Conservation (phyloP, 1,140 invertebrate species). For the Mylabris phalerata region DNA sequence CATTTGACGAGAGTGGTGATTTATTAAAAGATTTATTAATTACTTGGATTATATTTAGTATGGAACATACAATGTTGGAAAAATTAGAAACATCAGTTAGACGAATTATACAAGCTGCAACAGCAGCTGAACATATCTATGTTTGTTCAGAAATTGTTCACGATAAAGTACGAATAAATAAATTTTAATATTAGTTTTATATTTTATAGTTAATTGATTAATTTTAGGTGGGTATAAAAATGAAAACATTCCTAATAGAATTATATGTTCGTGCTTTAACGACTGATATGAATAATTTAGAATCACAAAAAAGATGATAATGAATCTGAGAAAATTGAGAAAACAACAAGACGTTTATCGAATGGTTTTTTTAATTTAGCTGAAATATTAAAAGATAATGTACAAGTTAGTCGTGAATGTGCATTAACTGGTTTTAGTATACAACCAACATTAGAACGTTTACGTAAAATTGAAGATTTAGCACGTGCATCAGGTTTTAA, state of each 20-base stretch:
- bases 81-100: slow-evolving; percentile 23
- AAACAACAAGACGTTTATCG: slow-evolving; percentile 49
- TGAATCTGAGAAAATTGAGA: slow-evolving; percentile 47
- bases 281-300: slow-evolving; percentile 68
- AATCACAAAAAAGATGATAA: slow-evolving; percentile 55
- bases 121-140: slow-evolving; percentile 35
- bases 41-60: slow-evolving; percentile 20
- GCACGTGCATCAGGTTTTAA: slow-evolving; percentile 49
- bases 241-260: slow-evolving; percentile 62
- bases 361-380: slow-evolving; percentile 52
- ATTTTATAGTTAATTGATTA: too few relatives aligned
- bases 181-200: slow-evolving; percentile 26
- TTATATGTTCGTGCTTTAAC: slow-evolving; percentile 66
- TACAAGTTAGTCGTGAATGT: slow-evolving; percentile 54
- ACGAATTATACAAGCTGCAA: slow-evolving; percentile 34
- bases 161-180: slow-evolving; percentile 27
- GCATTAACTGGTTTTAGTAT: slow-evolving; percentile 60
- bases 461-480: slow-evolving; percentile 48
- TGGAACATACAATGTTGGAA: slow-evolving; percentile 6
- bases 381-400: slow-evolving; percentile 49
- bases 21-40: slow-evolving; percentile 29
- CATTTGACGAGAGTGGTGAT: slow-evolving; percentile 28
- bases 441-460: slow-evolving; percentile 49
- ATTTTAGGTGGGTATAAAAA: slow-evolving; percentile 51
- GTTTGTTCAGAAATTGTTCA: slow-evolving; percentile 34